Conservation (phyloP, 2,797 vertebrate species). For the Premnoplex brunnescens region DNA sequence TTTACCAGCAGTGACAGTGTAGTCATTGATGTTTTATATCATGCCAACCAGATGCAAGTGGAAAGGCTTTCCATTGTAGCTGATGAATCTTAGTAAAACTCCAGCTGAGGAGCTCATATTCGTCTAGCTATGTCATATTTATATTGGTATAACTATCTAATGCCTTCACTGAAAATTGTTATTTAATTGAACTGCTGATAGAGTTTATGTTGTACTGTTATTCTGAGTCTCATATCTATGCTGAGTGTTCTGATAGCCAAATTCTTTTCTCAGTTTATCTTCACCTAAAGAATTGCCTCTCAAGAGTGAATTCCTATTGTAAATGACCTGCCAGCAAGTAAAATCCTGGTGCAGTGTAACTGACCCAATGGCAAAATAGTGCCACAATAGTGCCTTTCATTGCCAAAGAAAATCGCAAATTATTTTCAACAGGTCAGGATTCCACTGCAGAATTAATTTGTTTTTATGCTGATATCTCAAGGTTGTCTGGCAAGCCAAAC, state of each 20-base stretch:
- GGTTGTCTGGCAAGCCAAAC: neutral
- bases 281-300: neutral
- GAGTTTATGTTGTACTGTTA: neutral
- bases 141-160: neutral
- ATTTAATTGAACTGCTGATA: neutral
- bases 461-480: neutral
- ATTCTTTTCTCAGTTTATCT: neutral
- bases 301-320: neutral
- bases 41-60: neutral
- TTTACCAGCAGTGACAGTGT: neutral
- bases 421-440: neutral
- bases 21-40: neutral
- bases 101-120: neutral
- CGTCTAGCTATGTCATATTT: neutral
- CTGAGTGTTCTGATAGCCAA: neutral
- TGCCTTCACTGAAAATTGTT: neutral
- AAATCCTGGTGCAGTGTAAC: neutral
- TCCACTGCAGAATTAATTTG: neutral
- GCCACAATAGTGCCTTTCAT: neutral
- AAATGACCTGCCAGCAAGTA: neutral
- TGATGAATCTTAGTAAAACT: neutral
- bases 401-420: neutral
- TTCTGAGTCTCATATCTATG: neutral
- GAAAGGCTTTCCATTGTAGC: neutral
- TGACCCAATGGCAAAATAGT: neutral